These are phyloP conservation scores for Anguilla pacifica DNA, from an alignment of 2,797 vertebrate genomes.

Conservation along the genomic window DNA sequence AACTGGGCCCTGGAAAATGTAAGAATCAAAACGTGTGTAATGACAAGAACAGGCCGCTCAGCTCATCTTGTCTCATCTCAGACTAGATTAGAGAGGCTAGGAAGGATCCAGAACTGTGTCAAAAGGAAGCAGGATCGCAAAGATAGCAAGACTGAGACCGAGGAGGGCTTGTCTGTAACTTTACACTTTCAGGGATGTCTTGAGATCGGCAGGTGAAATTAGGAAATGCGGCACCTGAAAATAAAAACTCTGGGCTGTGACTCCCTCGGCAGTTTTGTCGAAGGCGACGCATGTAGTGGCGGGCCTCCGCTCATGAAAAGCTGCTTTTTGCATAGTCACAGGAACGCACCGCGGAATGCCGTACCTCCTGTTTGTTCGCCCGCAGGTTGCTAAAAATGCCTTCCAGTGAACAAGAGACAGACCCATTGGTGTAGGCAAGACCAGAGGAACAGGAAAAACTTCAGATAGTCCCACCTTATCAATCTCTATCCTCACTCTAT, in stretches of 20 bases:
- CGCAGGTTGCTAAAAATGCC: no score
- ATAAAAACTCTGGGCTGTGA: no score
- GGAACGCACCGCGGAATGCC: neutral
- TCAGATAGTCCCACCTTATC: neutral
- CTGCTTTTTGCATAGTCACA: no score
- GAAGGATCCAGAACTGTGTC: neutral
- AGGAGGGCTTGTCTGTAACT: no score
- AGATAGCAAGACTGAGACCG: no score
- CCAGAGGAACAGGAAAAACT: neutral
- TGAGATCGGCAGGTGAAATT: neutral
- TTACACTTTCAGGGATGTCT: no score
- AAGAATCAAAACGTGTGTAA: neutral
- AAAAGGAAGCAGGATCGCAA: neutral
- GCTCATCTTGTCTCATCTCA: neutral
- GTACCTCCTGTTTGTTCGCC: neutral
- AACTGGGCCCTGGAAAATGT: neutral
- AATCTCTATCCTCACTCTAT: neutral
- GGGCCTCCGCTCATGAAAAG: no score
- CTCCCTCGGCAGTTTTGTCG: no score
- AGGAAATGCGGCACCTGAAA: neutral
- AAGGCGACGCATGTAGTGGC: no score
- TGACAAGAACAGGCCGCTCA: neutral
- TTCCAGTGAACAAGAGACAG: neutral
- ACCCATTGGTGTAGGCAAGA: neutral
- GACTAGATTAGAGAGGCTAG: neutral